These are phyloP conservation scores for Tapera naevia DNA, from an alignment of 2,797 vertebrate species.

Conservation along the genomic window DNA sequence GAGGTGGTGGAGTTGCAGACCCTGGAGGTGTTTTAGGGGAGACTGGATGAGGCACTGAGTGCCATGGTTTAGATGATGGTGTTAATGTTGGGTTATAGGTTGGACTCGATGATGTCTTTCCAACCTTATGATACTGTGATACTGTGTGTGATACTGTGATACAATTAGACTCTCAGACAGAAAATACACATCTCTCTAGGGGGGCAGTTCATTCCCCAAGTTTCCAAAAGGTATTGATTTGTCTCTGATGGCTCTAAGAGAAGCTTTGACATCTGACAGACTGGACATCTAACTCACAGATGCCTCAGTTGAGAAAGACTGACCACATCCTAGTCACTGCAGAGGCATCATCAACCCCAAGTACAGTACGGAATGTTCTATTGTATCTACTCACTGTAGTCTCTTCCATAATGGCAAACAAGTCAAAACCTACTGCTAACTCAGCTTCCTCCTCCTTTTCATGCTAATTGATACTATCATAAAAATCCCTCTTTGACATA, in stretches of 20 bases:
- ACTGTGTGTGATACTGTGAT: too few relatives aligned
- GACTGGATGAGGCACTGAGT: too few relatives aligned
- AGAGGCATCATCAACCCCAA: rapidly evolving
- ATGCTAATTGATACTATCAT: not conserved
- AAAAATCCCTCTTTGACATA: not conserved
- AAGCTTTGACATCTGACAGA: not conserved
- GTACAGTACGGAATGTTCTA: not conserved
- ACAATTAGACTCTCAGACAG: not conserved
- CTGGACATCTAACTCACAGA: not conserved
- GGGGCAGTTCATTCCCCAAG: not conserved
- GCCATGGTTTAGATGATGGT: too few relatives aligned
- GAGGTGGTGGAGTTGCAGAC: too few relatives aligned
- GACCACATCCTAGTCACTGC: not conserved
- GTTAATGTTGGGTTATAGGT: too few relatives aligned
- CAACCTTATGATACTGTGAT: too few relatives aligned
- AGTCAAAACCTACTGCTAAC: not conserved
- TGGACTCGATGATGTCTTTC: too few relatives aligned
- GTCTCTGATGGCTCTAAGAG: not conserved
- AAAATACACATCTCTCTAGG: not conserved
- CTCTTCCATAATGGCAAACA: not conserved
- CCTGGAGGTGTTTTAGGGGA: too few relatives aligned
- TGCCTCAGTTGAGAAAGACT: not conserved
- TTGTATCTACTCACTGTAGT: not conserved
- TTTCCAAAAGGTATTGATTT: not conserved
- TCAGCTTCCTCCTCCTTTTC: not conserved